Percentiles rank a stretch among this genome's conserved stretches.
These are phyloP conservation scores for Balaenoptera acutorostrata DNA, from an alignment of 2,113 vertebrate genomes.

Conservation along the genomic window DNA sequence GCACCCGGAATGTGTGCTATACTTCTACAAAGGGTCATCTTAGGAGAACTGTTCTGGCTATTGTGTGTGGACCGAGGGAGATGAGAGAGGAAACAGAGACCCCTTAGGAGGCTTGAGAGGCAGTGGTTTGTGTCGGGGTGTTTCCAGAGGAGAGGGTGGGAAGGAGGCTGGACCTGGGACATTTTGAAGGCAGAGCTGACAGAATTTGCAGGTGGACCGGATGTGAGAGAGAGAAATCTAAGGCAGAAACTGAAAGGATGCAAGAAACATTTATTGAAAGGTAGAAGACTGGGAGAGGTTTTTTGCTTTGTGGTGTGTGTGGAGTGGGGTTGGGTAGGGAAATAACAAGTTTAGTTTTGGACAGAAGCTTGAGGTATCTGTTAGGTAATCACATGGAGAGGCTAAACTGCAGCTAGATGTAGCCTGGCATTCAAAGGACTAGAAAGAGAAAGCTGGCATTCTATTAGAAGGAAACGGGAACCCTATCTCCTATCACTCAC, in stretches of 20 bases:
- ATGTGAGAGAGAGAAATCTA: not conserved
- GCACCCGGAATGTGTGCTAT: fast-evolving
- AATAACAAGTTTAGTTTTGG: not conserved
- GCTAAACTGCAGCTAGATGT: not conserved
- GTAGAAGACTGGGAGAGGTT: not conserved
- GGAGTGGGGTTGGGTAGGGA: not conserved
- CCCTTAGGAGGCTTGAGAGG: not conserved
- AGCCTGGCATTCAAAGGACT: not conserved
- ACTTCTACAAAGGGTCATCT: no score
- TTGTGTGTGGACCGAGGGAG: not conserved
- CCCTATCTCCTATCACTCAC: not conserved
- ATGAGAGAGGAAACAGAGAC: no score
- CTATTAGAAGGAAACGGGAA: not conserved
- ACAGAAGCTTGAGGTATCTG: not conserved
- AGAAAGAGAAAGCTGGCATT: not conserved
- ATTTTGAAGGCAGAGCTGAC: not conserved
- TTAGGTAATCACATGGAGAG: not conserved
- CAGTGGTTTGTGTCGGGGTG: fast-evolving
- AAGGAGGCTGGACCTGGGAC: not conserved
- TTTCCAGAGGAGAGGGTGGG: not conserved
- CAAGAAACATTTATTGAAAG: not conserved
- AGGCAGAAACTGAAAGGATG: not conserved
- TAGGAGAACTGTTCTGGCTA: not conserved
- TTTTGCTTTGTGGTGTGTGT: not conserved
- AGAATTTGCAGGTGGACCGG: not conserved